Conservation (phyloP, 1,140 invertebrate genomes). For the Mactra quadrangularis region DNA sequence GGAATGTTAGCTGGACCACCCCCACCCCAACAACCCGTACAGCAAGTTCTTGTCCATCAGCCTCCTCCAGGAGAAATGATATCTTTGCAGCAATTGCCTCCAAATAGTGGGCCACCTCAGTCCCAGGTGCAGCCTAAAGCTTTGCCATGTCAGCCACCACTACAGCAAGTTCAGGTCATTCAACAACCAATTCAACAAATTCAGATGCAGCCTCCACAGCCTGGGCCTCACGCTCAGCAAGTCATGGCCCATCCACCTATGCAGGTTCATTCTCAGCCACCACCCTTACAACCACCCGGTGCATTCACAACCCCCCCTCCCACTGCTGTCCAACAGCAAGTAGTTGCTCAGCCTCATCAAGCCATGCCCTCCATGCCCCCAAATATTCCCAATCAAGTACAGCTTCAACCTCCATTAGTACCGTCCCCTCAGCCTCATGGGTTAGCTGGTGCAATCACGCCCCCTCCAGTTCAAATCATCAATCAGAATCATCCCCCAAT, state of each 20-base stretch:
- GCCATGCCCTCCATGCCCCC: constrained; percentile 41
- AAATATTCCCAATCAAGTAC: constrained; percentile 45
- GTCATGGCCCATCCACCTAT: constrained; percentile 4
- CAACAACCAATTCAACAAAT: constrained; percentile 27
- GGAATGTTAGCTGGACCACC: constrained; percentile 3
- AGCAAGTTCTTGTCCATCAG: constrained; percentile 42
- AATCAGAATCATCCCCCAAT: constrained; percentile 28
- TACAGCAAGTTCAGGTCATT: constrained; percentile 44
- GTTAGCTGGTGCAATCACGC: constrained; percentile 34
- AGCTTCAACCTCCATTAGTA: constrained; percentile 9
- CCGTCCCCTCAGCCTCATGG: constrained; percentile 13
- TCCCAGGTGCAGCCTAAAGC: neutral
- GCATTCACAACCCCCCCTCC: constrained; percentile 23
- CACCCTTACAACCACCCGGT: constrained; percentile 33
- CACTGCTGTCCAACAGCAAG: constrained; percentile 44
- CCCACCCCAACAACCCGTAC: constrained; percentile 36
- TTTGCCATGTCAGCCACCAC: neutral
- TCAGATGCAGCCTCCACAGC: constrained; percentile 12
- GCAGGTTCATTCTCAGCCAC: constrained; percentile 13
- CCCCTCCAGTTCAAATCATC: constrained; percentile 45
- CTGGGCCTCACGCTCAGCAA: constrained; percentile 17
- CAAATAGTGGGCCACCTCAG: neutral
- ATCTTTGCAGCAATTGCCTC: constrained; percentile 30
- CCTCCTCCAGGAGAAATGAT: constrained; percentile 33
- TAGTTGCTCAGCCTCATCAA: constrained; percentile 37